Base-by-base conservation (phyloP, 2,888 invertebrate species). In the Oscheius sp. region DNA sequence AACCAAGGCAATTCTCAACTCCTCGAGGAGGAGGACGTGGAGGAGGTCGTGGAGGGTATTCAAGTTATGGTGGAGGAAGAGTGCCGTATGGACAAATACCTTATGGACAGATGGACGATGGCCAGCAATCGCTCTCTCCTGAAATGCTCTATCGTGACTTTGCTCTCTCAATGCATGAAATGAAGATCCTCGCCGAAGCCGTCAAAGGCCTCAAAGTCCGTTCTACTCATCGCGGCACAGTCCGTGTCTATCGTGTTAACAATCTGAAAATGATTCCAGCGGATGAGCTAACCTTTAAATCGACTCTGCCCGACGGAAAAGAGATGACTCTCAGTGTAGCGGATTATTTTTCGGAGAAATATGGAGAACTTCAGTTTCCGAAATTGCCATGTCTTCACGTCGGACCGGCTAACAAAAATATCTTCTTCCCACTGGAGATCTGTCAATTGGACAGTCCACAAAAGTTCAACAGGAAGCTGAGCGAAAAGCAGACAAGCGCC, bases 321-420 rank as follows among this genome's bases (percentile, higher is more conserved):
- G 74, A 77, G 61, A 69, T 71, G 36, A 72, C 69, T 49, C 74
- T 75, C 64, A 79, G 79, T 9, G 83, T 83, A 24, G 83, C 83
- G 32, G 73, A 82, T 56, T 83, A 83, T 72, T 83, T 83, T 62
- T 72, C 72, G 30, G 73, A 78, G 51, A 75, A 74, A 64, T 83
- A 83, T 64, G 71, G 72, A 26, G 66, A 56, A 45, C 78, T 83
- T 41, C 66, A 67, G 59, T 82, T 69, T 63, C 82, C 82, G n/a
- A 74, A 73, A 56, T 74, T 83, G 47, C 83, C 83, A 20, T 82
- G 82, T 47, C 80, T 83, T 44, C 83, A 83, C 73, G 83, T 83
- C 36, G 83, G 83, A 3, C 81, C 82, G n/a, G 78, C 76, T 24
- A 73, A 75, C 59, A 75, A 82, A 41, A 75, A 79, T 65, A 82